Conservation (phyloP, 1,140 invertebrate species). For the Drosophila tani region DNA sequence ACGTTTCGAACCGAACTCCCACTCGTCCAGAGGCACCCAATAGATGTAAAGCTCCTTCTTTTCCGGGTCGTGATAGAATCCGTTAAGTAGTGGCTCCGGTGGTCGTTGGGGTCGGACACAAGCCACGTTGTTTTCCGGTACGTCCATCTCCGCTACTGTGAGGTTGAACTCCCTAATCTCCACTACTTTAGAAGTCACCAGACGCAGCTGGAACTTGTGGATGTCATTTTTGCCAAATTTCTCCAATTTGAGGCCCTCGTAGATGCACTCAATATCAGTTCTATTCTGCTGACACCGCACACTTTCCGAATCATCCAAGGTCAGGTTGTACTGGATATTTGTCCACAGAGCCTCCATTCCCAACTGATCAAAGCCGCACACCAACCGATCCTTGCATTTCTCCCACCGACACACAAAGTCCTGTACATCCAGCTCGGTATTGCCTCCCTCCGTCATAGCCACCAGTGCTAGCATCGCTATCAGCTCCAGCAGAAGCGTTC, state of each 20-base stretch:
- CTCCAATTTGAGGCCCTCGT: not conserved
- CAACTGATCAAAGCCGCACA: not conserved
- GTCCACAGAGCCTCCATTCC: not conserved
- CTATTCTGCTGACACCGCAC: not conserved
- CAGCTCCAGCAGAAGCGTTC: not conserved
- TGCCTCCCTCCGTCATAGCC: not conserved
- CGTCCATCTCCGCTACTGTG: not conserved
- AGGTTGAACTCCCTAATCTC: too few species aligned
- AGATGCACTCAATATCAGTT: not conserved
- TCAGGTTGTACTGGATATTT: not conserved
- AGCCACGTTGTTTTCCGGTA: not conserved
- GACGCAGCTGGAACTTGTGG: not conserved
- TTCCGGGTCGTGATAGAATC: not conserved
- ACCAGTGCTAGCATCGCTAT: not conserved
- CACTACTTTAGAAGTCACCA: not conserved
- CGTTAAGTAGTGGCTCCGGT: not conserved
- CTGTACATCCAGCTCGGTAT: too few species aligned
- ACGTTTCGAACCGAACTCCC: not conserved
- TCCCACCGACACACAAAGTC: not conserved
- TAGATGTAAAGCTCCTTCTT: constrained; percentile 1
- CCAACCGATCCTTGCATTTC: not conserved
- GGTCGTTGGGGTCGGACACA: not conserved
- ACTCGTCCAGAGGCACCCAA: constrained; percentile 1
- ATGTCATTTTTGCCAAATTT: not conserved
- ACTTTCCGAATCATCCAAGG: not conserved